Evolutionary conservation across 2,113 vertebrate species (phyloP), one percentile per base, ranked within the genome.

Genomic region (Beaufortia kweichowensis): DNA sequence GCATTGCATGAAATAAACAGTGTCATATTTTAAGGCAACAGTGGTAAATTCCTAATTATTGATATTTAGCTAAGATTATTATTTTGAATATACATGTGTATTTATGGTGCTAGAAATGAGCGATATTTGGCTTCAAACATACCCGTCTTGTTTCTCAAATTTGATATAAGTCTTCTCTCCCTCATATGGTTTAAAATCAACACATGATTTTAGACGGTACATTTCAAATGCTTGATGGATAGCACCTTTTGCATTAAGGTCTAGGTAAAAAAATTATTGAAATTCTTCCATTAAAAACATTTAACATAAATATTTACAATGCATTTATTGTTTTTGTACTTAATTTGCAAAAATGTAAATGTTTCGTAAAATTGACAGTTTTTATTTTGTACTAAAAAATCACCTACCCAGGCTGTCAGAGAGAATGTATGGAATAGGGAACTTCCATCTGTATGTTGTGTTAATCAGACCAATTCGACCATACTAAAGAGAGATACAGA

Each of bases 171-270:
- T 86, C 39, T 70, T 84, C 70, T 98, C 96, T 82, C 95, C 95
- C 82, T 94, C 92, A n/a, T 98, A 96, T 0, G 95, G 94, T 84
- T 97, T 98, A 85, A 98, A 98, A 85, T 97, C 94, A 6, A 98
- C 1, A 41, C 96, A 98, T 14, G 96, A 95, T 83, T 94, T 98
- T 1, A 98, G 91, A 15, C 95, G 92, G 77, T 94, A 98, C 92
- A 96, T 94, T 87, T 98, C 96, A 86, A 98, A 94, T 0, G 93
- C 89, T 78, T 94, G 92, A 60, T 96, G 91, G 82, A 97, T 92
- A 14, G 88, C 88, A 29, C 91, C 91, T 76, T 92, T 92, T 56
- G 90, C 90, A 35, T 91, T 92, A 39, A 91, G 85, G 75, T 91
- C 90, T 92, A 75, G 78, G 48, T 39, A 70, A 39, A 69, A 69